Base-by-base conservation (phyloP, 2,888 invertebrate species). In the Cryptocephalus primarius region DNA sequence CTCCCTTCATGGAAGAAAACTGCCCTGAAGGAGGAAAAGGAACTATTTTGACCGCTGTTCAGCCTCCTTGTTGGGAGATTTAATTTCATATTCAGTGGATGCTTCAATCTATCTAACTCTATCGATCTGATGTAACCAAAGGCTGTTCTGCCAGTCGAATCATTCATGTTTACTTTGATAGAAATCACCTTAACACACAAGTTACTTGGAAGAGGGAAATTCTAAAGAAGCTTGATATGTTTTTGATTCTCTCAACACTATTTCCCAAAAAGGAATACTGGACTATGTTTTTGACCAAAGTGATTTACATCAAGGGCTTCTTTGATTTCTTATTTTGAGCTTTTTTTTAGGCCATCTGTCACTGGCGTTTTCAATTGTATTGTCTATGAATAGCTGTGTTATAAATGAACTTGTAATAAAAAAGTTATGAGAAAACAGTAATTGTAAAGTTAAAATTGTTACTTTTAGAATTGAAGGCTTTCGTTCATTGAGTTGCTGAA, bases 1-100 rank as follows among this genome's bases (percentile, higher is more conserved):
- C 75, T 94, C 55, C 92, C 93, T 9, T 72, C 81, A 11, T 95
- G 94, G 95, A 93, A 91, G 69, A 90, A 93, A 70, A 85, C 84
- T 39, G 85, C 88, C 63, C 72, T 92, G 63, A 94, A 94, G 73
- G 91, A 93, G 67, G 85, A 88, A 65, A 82, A 85, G 45, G 90
- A 89, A 55, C 78, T 95, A 56, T 94, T 92, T 74, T 94, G 81
- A 83, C 74, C 72, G 56, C 55, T 55, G 42, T 50, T 58, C 32
- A 47, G 49, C 32, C 44, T 53, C 40, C 47, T 58, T 8, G 34
- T 56, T 12, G 49, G 52, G 13, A 55, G 53, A 45, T 44, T 56
- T 40, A 48, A 52, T 32, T 51, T 50, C 47, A 48, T 55, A 38
- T 55, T 57, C 45, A 49, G 53, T 48, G 53, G 54, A 44, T 56